A percentile compares a stretch with the other conserved stretches of the same genome.
These are phyloP conservation scores for Thymelicus sylvestris DNA, from an alignment of 2,888 invertebrate genomes.

Conservation along the genomic window DNA sequence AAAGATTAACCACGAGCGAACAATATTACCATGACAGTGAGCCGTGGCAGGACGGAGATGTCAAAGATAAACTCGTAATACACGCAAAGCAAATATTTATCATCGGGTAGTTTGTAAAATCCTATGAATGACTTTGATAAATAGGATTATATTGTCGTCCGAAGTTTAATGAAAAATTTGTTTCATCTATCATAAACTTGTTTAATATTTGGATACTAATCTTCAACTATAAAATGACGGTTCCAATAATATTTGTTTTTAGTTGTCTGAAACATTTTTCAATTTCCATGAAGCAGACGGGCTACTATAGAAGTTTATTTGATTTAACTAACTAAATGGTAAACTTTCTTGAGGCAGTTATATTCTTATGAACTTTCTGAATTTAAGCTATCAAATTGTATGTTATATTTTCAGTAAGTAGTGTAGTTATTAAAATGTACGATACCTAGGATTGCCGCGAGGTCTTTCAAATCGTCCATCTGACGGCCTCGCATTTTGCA, in stretches of 20 bases:
- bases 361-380: too few relatives aligned
- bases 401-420: too few relatives aligned
- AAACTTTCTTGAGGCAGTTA: neutral
- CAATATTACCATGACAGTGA: constrained; percentile 68
- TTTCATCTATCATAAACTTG: constrained; percentile 5
- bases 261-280: too few relatives aligned
- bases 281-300: too few relatives aligned
- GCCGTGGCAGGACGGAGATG: constrained; percentile 24
- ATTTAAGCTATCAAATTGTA: too few relatives aligned
- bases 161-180: constrained; percentile 5
- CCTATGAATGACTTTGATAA: constrained; percentile 6
- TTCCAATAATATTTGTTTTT: too few relatives aligned
- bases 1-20: constrained; percentile 75
- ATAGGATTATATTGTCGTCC: constrained; percentile 19
- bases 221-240: too few relatives aligned
- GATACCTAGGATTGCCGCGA: constrained; percentile 6
- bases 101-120: constrained; percentile 21
- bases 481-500: constrained; percentile 70
- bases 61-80: constrained; percentile 30
- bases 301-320: too few relatives aligned
- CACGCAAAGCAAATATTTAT: constrained; percentile 35
- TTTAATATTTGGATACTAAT: neutral
- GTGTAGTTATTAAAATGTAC: neutral
- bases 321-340: too few relatives aligned
- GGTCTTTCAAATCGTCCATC: constrained; percentile 47